These are phyloP conservation scores for Phalangium opilio DNA, from an alignment of 2,888 invertebrate species.

Conservation along the genomic window DNA sequence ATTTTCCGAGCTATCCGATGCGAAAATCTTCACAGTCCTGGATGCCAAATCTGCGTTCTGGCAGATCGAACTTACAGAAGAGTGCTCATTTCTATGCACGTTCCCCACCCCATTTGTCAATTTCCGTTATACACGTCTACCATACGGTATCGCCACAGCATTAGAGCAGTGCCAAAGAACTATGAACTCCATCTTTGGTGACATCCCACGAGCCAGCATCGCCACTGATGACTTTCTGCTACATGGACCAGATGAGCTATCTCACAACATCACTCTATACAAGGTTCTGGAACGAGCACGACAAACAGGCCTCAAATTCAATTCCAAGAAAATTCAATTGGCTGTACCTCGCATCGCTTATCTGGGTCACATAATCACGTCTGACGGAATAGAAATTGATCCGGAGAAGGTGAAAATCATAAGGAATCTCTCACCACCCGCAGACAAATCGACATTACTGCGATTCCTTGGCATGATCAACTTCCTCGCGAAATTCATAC, in stretches of 20 bases:
- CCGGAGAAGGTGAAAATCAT: too few species aligned
- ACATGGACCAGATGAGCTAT: not conserved
- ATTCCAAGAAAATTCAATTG: too few species aligned
- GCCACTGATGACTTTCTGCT: conserved; percentile 2
- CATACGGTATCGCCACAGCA: conserved; percentile 26
- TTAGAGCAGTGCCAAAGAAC: conserved; percentile 26
- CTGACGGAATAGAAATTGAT: too few species aligned
- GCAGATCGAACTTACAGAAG: conserved; percentile 26
- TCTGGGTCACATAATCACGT: too few species aligned
- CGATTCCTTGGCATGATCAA: too few species aligned
- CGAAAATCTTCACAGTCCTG: conserved; percentile 21
- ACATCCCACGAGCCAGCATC: not conserved
- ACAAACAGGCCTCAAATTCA: too few species aligned
- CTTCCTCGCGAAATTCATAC: too few species aligned
- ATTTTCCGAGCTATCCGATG: conserved; percentile 21
- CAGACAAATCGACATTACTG: too few species aligned
- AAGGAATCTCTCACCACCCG: too few species aligned
- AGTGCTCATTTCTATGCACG: conserved; percentile 25
- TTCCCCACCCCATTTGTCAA: conserved; percentile 28
- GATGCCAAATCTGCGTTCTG: conserved; percentile 27
- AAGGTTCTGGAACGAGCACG: conserved; percentile 3
- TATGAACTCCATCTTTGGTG: conserved; percentile 1
- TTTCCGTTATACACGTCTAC: conserved; percentile 24
- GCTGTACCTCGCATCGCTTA: too few species aligned
- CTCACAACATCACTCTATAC: conserved; percentile 3